A percentile compares a stretch with the other conserved stretches of the same genome.
Conservation (phyloP, 2,888 invertebrate genomes). For the Nematopogon swammerdamellus region DNA sequence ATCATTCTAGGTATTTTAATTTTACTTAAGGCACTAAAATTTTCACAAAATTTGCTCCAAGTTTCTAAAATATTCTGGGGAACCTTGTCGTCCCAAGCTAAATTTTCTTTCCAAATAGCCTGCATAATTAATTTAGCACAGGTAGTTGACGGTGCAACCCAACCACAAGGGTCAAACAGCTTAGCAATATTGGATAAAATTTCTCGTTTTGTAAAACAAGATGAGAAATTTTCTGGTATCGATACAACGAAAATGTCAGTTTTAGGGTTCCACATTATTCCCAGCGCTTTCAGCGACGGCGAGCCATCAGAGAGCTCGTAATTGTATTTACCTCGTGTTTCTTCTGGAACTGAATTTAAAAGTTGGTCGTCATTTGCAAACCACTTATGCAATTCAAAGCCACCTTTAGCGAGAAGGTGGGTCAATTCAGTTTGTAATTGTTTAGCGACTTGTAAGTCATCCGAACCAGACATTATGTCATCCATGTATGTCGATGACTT, state of each 20-base stretch:
- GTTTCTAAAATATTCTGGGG: not conserved
- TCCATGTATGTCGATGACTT: constrained; percentile 14
- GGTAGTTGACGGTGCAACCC: not conserved
- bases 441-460: constrained; percentile 12
- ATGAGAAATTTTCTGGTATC: not conserved
- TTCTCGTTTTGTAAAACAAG: not conserved
- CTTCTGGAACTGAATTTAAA: too few species aligned
- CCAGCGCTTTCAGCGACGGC: not conserved
- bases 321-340: not conserved
- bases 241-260: not conserved
- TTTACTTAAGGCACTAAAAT: not conserved
- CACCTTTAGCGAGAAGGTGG: constrained; percentile 14
- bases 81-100: not conserved
- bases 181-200: not conserved
- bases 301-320: not conserved
- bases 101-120: not conserved
- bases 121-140: not conserved
- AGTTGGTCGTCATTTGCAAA: not conserved
- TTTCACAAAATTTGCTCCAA: not conserved
- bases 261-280: not conserved
- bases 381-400: constrained; percentile 20
- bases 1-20: not conserved
- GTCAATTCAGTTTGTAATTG: constrained; percentile 12
- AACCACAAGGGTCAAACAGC: not conserved
- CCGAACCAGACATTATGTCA: constrained; percentile 13